These are phyloP conservation scores for Podocnemis expansa DNA, from an alignment of 2,113 vertebrate species.

Conservation along the genomic window DNA sequence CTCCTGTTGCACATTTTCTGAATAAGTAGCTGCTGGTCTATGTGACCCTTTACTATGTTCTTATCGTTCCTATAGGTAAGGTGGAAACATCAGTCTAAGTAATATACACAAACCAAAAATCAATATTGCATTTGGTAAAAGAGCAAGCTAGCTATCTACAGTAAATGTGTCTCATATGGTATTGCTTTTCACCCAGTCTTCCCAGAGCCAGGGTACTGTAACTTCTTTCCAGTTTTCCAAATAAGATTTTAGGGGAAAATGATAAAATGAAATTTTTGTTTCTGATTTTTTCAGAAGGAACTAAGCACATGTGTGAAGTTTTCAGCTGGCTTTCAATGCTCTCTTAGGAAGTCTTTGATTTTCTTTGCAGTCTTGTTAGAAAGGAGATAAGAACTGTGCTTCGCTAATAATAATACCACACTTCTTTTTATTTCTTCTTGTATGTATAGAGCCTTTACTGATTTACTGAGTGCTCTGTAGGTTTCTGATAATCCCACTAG, in stretches of 20 bases:
- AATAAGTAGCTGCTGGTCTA: not conserved
- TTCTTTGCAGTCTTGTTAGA: not conserved
- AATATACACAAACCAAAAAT: constrained; percentile 42
- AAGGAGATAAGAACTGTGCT: constrained; percentile 17
- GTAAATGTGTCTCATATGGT: not conserved
- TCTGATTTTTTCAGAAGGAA: not conserved
- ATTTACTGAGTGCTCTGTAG: constrained; percentile 30
- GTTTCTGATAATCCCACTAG: constrained; percentile 43
- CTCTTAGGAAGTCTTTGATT: constrained; percentile 51
- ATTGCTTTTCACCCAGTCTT: constrained; percentile 3
- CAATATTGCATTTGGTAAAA: constrained; percentile 38
- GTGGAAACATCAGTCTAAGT: not conserved
- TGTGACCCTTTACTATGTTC: not conserved
- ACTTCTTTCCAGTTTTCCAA: not conserved
- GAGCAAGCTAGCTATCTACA: constrained; percentile 11
- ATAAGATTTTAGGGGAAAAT: not conserved
- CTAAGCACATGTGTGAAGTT: not conserved
- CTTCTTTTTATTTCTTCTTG: constrained; percentile 49
- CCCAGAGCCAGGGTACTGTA: not conserved
- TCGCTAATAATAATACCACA: constrained; percentile 21
- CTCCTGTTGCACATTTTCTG: not conserved
- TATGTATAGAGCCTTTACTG: not conserved
- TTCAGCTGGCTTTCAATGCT: constrained; percentile 12
- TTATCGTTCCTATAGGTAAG: constrained; percentile 17
- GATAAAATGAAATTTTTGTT: constrained; percentile 11